Evolutionary conservation across 1,140 invertebrate species (phyloP), one percentile per base, ranked within the genome.

Genomic region (Propsilocerus akamusi): DNA sequence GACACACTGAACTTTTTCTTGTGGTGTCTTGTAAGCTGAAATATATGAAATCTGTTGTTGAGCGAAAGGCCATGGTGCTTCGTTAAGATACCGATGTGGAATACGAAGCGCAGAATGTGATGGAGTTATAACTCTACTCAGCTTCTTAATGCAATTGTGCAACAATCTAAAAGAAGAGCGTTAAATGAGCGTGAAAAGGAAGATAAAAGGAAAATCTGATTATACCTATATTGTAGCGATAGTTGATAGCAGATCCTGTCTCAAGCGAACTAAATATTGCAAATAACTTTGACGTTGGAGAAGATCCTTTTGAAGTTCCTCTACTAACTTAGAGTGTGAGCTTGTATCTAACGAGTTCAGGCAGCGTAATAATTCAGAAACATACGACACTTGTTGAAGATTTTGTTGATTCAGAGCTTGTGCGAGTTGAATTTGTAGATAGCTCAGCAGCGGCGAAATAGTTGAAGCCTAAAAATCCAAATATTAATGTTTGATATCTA

Each of bases 61-160:
- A 30, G 95, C 94, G 55, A 91, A 88, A n/a, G 89, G 82, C 94
- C 91, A 98, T 2, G 95, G 95, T 64, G 86, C 92, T 58, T 97
- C 94, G 57, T 83, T 82, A 60, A 85, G 74, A 67, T 84, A 88
- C 59, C 77, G 73, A 59, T 81, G 81, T 20, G 86, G 81, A 58
- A 91, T 88, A 56, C 81, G 73, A 26, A 93, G 68, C 64, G 89
- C 81, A 59, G 85, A 82, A 61, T 90, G 86, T 48, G 78, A 75
- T 5, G 87, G 86, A 11, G 81, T 83, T n/a, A 93, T 77, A 1
- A 84, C 70, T 52, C 75, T 74, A 5, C 82, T 75, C 54, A 97
- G 68, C 57, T 91, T 89, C 53, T 78, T 76, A 49, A 97, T 91
- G 63, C 96, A 91, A 55, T 93, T 84, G 50, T 81, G 77, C 5